Base-by-base conservation (phyloP, 2,113 vertebrate genomes). In the Corythornis cristatus region DNA sequence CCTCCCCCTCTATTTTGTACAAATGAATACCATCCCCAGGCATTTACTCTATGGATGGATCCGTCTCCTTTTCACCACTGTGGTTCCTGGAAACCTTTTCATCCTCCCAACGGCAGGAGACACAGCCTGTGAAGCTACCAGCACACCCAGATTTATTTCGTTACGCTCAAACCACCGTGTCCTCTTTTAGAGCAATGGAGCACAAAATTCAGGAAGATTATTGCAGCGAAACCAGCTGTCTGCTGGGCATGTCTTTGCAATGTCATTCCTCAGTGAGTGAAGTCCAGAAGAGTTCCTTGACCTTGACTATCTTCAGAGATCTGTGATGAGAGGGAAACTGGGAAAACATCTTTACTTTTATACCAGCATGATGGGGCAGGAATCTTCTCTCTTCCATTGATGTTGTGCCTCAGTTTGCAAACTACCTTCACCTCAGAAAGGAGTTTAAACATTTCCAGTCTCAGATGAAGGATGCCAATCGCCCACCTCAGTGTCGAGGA, bases 311-410 rank as follows among this genome's bases (percentile, higher is more conserved):
- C 14, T 6, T 28, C 3, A 0, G 51, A 75, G 33, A 56, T 15
- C 65, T 84, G n/a, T 46, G 46, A 51, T 86, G n/a, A 8, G 8
- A 46, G 37, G 33, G 33, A 51, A 86, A 28, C 13, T 10, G 53
- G 70, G 33, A 51, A 72, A 79, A 25, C 3, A 12, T 13, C 26
- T 75, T 48, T 78, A n/a, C 48, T 76, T 16, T 10, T 3, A 26
- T 4, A 22, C 29, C 1, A 2, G 15, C 0, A 0, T 5, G 28
- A 8, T 9, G 22, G 46, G 37, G 3, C 8, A 28, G 64, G 17
- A 8, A 15, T 26, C 53, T 65, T 45, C 26, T 73, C 21, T n/a
- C 68, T 48, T 15, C 43, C 31, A n/a, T 0, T 0, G 25, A 3
- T 43, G 37, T 31, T 4, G 11, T 33, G 70, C 12, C n/a, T 75